Conservation (phyloP, 2,797 vertebrate genomes). For the Xyrichtys novacula region DNA sequence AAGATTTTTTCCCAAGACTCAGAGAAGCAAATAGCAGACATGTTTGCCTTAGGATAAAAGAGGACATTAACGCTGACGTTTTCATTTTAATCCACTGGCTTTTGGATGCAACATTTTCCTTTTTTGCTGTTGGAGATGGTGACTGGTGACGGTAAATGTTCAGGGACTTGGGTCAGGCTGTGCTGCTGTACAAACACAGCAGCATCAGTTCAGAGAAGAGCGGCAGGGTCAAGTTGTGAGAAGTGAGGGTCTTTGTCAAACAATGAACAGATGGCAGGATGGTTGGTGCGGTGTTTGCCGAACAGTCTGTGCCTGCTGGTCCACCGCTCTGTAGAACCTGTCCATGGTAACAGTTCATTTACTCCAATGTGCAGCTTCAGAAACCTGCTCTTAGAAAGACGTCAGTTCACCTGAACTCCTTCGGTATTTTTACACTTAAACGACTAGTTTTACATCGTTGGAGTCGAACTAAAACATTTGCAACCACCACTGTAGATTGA, state of each 20-base stretch:
- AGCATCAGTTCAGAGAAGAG: constrained; percentile 44
- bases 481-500: neutral
- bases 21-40: constrained; percentile 30
- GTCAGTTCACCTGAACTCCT: neutral
- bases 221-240: constrained; percentile 46
- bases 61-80: neutral
- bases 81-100: constrained; percentile 6
- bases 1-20: constrained; percentile 11
- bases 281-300: constrained; percentile 65
- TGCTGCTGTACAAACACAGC: constrained; percentile 69
- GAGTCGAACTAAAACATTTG: neutral
- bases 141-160: constrained; percentile 30
- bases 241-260: constrained; percentile 68
- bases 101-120: constrained; percentile 29
- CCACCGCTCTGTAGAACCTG: neutral
- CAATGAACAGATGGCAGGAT: constrained; percentile 78
- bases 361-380: constrained; percentile 2
- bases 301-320: constrained; percentile 40
- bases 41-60: constrained; percentile 21
- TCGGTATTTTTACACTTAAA: neutral
- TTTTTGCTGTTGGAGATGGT: constrained; percentile 22
- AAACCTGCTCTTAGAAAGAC: neutral
- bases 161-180: constrained; percentile 27
- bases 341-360: constrained; percentile 35
- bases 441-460: neutral